Conservation (phyloP, 2,888 invertebrate species). For the Yponomeuta cagnagella region DNA sequence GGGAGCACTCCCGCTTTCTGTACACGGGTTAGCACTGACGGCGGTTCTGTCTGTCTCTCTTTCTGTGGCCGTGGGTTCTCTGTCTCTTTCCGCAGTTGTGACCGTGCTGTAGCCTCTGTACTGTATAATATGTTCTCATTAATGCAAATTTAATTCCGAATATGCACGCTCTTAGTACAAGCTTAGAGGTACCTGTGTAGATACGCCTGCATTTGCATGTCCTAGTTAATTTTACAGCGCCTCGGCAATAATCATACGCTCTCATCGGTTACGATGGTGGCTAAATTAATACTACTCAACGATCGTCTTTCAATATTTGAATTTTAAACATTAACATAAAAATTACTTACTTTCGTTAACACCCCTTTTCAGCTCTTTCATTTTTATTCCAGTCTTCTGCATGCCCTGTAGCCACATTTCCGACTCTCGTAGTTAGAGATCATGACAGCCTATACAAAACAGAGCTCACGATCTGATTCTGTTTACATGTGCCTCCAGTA, state of each 20-base stretch:
- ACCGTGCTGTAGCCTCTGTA: constrained; percentile 40
- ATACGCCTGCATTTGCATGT: constrained; percentile 20
- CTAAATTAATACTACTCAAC: background rate
- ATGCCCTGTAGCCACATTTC: constrained; percentile 8
- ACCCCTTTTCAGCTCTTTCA: background rate
- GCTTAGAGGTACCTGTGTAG: constrained; percentile 15
- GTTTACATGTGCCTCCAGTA: constrained; percentile 27
- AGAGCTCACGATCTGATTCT: constrained; percentile 26
- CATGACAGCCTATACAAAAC: constrained; percentile 7
- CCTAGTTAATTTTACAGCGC: constrained; percentile 17
- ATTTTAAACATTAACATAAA: background rate
- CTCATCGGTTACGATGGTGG: background rate
- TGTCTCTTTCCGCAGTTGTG: constrained; percentile 34
- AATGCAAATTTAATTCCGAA: constrained; percentile 13
- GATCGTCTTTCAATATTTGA: background rate
- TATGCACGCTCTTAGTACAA: constrained; percentile 15
- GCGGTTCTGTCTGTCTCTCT: constrained; percentile 76
- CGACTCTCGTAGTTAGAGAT: constrained; percentile 9
- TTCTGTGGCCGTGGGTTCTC: constrained; percentile 71
- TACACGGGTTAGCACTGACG: constrained; percentile 72
- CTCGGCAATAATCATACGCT: constrained; percentile 10
- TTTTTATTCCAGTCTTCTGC: constrained; percentile 6
- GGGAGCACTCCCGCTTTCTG: constrained; percentile 63
- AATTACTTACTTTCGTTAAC: background rate
- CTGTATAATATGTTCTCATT: constrained; percentile 14